These are phyloP conservation scores for Xenus cinereus DNA, from an alignment of 2,113 vertebrate genomes.

Conservation along the genomic window DNA sequence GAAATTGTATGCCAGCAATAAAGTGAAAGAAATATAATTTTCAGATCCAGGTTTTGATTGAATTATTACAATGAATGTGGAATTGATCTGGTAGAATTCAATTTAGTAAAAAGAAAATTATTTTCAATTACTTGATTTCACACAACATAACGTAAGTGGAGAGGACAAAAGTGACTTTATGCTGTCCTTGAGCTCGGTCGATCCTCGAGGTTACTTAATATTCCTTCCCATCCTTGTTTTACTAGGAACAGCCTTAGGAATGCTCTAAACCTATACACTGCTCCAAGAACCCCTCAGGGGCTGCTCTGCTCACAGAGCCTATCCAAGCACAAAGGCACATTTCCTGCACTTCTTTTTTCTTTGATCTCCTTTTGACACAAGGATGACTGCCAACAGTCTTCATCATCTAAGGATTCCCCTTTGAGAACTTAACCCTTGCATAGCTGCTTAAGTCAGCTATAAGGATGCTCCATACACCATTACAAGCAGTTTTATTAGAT, in stretches of 20 bases:
- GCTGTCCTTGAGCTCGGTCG: background rate
- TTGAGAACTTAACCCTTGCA: background rate
- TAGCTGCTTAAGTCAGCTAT: background rate
- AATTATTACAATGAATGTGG: background rate
- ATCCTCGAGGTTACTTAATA: background rate
- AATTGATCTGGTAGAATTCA: background rate
- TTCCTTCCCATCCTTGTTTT: background rate
- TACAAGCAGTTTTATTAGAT: background rate
- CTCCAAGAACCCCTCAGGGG: background rate
- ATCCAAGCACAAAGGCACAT: background rate
- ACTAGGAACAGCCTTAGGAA: background rate
- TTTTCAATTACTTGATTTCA: conserved; percentile 6
- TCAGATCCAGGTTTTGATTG: background rate
- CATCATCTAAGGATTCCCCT: background rate
- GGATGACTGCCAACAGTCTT: background rate
- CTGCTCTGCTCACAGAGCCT: background rate
- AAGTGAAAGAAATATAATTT: background rate
- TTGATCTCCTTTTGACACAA: conserved; percentile 34
- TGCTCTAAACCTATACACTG: background rate
- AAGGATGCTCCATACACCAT: background rate
- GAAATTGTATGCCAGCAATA: background rate
- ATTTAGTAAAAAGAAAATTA: background rate
- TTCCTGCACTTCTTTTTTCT: background rate
- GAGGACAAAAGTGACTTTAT: background rate
- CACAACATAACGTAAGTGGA: background rate